Conservation (phyloP, 2,113 vertebrate genomes). For the Cryptomyrus ogoouensis region DNA sequence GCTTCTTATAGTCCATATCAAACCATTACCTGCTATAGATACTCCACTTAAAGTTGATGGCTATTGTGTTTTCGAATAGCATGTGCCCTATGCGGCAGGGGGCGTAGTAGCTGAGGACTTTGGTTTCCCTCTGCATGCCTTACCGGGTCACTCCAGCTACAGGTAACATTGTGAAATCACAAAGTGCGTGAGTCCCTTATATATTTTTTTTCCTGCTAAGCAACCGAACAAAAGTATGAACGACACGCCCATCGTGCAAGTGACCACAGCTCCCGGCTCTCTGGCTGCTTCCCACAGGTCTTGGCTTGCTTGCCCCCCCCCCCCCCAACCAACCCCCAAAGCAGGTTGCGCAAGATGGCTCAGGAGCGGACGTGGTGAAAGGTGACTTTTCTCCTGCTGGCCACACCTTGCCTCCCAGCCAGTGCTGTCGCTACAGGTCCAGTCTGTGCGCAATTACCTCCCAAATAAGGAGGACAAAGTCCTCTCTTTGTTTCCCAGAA, state of each 20-base stretch:
- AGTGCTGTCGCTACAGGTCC: not conserved
- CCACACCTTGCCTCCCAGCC: not conserved
- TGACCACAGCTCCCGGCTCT: not conserved
- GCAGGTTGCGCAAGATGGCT: not conserved
- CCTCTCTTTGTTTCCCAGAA: not conserved
- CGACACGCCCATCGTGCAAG: not conserved
- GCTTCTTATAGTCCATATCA: not conserved
- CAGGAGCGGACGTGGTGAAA: conserved; percentile 6
- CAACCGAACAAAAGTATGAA: not conserved
- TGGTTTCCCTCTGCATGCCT: not conserved
- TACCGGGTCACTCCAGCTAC: not conserved
- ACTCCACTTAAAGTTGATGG: not conserved
- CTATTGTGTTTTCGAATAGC: not conserved
- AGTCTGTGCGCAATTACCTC: not conserved
- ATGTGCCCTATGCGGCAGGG: not conserved
- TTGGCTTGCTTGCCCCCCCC: not conserved
- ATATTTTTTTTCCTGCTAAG: not conserved
- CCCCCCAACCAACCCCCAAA: not conserved
- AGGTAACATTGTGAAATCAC: not conserved
- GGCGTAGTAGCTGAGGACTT: not conserved
- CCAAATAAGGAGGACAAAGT: not conserved
- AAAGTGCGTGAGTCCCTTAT: not conserved
- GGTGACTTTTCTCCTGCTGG: not conserved
- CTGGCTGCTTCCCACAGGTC: not conserved
- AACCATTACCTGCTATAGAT: not conserved